Evolutionary conservation across 2,888 invertebrate genomes (phyloP), one percentile per base, ranked within the genome.

Genomic region (Drosophila hamatofila): DNA sequence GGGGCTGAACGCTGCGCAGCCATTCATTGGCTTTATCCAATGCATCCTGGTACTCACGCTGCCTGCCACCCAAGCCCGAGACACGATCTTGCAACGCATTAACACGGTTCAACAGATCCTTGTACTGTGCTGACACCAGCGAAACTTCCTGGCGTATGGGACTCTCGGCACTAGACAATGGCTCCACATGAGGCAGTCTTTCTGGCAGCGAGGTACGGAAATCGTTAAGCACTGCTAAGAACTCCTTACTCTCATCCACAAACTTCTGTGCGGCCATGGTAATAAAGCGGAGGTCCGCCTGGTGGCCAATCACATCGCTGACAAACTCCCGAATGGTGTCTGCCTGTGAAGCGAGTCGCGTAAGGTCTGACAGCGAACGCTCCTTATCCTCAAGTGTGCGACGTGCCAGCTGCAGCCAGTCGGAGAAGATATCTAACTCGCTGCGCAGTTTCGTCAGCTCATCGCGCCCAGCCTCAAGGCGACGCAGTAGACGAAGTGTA

Each of bases 251-350:
- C 93, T 98, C 98, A 88, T 98, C 98, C 27, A 98, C 96, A 92
- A 98, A 98, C 93, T 98, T 98, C 93, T 98, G 98, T 2, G 98
- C 98, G 1, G 98, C 96, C 97, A 98, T 98, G 4, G 98, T 97
- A 81, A 99, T 97, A 93, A 98, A 99, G 66, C 98, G 94, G 35
- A 98, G 93, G 93, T 99, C 99, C 0, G 98, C 99, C 92, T 98
- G 98, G 91, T 98, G 98, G 0, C 98, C 97, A 89, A 98, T 98
- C 3, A 99, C 97, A 93, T 98, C 98, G 75, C 96, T 96, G 35
- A 98, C 96, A 92, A 98, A 97, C 88, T 97, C 97, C 39, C 97
- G 95, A 7, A 97, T 96, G n/a, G 96, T 95, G 79, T 97, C 97
- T 30, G 95, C 95, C 90, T 96, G 96, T 12, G 94, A 94, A 48